Evolutionary conservation across 2,888 invertebrate species (phyloP).

Genomic region (Ischnus inquisitorius): DNA sequence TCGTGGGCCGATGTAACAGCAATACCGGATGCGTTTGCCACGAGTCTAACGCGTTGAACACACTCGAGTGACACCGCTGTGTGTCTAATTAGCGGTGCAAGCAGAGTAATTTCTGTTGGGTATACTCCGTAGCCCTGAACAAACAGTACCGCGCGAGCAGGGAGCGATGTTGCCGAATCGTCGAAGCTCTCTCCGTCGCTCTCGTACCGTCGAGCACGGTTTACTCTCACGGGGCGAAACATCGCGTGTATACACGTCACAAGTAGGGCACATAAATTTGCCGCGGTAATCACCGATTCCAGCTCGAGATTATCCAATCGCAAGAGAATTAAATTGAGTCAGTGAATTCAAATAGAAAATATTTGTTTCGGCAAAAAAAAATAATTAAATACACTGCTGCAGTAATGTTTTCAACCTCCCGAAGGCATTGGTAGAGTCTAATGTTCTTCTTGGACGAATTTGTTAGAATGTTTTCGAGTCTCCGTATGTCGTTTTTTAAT

Average conservation of each 20-base stretch:
- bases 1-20: slow-evolving; percentile 7
- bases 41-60: slow-evolving; percentile 53
- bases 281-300: background rate
- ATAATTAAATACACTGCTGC: no score
- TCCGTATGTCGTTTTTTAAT: no score
- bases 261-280: background rate
- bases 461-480: no score
- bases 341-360: background rate
- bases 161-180: slow-evolving; percentile 30
- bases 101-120: slow-evolving; percentile 79
- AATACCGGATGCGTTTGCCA: slow-evolving; percentile 39
- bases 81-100: slow-evolving; percentile 83
- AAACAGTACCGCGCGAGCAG: slow-evolving; percentile 25
- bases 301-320: background rate
- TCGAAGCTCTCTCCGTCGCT: slow-evolving; percentile 28
- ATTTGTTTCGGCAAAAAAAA: background rate
- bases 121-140: slow-evolving; percentile 65
- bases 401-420: no score
- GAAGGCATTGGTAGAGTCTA: no score
- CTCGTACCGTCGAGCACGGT: background rate
- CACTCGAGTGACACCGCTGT: slow-evolving; percentile 70
- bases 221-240: background rate
- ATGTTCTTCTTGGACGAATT: no score
- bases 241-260: background rate
- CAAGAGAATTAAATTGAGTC: background rate